Percentiles rank a stretch among this genome's conserved stretches.
Conservation (phyloP, 1,140 invertebrate species). For the Penaeus indicus region DNA sequence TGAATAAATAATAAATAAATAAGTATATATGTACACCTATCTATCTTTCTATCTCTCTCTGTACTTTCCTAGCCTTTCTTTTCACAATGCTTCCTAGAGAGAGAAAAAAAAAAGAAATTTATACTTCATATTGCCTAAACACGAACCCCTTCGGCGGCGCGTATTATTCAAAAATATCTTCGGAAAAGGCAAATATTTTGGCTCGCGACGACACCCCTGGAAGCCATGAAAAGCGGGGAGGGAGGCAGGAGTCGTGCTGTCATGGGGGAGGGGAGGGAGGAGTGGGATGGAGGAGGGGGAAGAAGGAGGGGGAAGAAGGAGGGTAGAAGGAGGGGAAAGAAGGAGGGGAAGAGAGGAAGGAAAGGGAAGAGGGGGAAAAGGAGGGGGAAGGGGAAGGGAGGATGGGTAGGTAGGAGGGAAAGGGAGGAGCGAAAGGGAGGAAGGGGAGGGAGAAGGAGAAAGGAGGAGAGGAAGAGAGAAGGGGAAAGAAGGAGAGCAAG, state of each 20-base stretch:
- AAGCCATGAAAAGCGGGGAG: background rate
- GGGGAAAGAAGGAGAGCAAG: no score
- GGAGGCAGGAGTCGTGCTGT: background rate
- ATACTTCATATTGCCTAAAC: no score
- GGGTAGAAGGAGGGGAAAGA: background rate
- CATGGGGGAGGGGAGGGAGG: background rate
- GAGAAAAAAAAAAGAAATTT: background rate
- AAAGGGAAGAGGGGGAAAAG: background rate
- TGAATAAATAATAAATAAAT: background rate
- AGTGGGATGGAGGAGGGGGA: background rate
- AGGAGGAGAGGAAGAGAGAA: background rate
- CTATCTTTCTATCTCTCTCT: background rate
- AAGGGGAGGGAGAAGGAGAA: background rate
- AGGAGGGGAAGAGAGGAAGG: background rate
- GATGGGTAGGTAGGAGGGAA: background rate
- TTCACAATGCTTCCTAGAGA: background rate
- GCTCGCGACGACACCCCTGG: no score
- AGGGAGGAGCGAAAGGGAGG: background rate
- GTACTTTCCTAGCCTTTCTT: background rate
- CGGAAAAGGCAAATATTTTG: no score
- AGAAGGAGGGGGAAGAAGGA: no score
- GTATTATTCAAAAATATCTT: no score
- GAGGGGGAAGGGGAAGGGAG: background rate
- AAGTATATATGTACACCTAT: background rate
- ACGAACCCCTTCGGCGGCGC: no score